Base-by-base conservation (phyloP, 2,113 vertebrate species). In the Aramus guarauna region DNA sequence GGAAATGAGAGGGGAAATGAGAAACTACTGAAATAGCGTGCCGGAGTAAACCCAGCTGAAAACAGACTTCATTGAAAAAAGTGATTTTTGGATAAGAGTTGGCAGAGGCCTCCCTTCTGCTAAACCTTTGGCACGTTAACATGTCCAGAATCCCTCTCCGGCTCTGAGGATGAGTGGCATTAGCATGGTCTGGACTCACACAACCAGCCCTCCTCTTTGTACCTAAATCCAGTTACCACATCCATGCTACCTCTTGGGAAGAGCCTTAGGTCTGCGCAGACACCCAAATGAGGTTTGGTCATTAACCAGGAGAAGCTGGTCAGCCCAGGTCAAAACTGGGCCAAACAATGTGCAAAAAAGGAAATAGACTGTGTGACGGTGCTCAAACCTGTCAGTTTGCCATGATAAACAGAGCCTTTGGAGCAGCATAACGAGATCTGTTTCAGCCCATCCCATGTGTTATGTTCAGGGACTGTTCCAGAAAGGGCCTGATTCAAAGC, bases 401-500 rank as follows among this genome's bases (percentile, higher is more conserved):
- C 48, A 41, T 32, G 47, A 77, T 19, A 91, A 94, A 82, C 29
- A 82, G 36, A 85, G 58, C 17, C 34, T 89, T 92, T 73, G 36
- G 39, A 89, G 62, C 12, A 91, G 58, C 41, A 79, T 47, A 84
- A 91, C 3, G 3, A 87, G 72, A 58, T 56, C 71, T 2, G 19
- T 81, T 81, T 91, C 79, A 84, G 32, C 50, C 69, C 45, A 66
- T 89, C 73, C 39, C 36, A 66, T 20, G 15, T 36, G 20, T 41
- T 92, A 37, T 32, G 27, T 68, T 63, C 69, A 82, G 69, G 45
- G 80, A 72, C 36, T 78, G 53, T 75, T 94, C 69, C 73, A 94
- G 83, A 92, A 94, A 89, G 63, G 64, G 58, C 22, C 52, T 47
- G 64, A 94, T 69, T 94, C 73, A 93, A 96, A 94, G 72, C 15